Evolutionary conservation across 2,888 invertebrate species (phyloP), one percentile per base, ranked within the genome.

Genomic region (Latheticus oryzae): DNA sequence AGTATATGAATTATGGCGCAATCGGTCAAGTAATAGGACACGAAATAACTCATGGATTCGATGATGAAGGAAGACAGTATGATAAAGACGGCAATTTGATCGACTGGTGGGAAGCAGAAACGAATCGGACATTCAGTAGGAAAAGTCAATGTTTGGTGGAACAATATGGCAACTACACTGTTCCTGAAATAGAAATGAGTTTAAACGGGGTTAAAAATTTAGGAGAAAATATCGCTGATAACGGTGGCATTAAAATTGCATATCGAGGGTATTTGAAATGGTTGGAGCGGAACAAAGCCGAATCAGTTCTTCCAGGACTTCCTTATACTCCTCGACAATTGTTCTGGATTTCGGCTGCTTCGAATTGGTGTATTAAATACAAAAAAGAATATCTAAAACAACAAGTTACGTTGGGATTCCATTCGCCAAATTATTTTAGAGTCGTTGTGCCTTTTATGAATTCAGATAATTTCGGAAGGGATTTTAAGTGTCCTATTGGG

Each of bases 151-250:
- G 95, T 74, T 91, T 95, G 68, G 91, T 94, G 62, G 84, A 92
- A 63, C 95, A 95, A 76, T 95, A 95, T 72, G 89, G 89, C 51
- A 93, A 93, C 78, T 94, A 88, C 74, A 89, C 89, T 0, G 89
- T 89, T 4, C 82, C 83, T 24, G 85, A 87, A 76, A 87, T 90
- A 1, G 83, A 82, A 38, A 76, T 91, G 63, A 86, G 92, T 91
- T 73, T 95, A 45, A 93, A 94, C 71, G 95, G 95, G 40, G 86
- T 93, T 48, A 91, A 91, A 70, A 94, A 93, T 0, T 91, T 93
- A 78, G 93, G 93, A 5, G 95, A 95, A 75, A 95, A 95, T 75
- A 95, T 95, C 55, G 95, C 95, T 0, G 95, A 95, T 75, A 95
- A 95, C 74, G 94, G 94, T 1, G 95, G 95, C 0, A 86, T 95